Base-by-base conservation (phyloP, 2,113 vertebrate species). In the Apteryx owenii region DNA sequence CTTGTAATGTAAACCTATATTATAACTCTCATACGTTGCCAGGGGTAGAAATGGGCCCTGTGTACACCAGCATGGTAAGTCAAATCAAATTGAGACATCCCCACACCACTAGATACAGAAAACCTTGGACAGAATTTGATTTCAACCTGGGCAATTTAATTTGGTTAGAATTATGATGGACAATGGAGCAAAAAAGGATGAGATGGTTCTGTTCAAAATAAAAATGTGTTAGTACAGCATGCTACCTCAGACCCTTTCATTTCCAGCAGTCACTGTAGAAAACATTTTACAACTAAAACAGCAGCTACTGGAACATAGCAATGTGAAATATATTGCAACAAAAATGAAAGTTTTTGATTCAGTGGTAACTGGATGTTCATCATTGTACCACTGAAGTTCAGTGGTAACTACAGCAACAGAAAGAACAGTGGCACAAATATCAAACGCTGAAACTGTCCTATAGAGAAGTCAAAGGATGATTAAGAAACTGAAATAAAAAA, bases 401-500 rank as follows among this genome's bases (percentile, higher is more conserved):
- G 54, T 90, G 88, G 93, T 90, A 96, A 42, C 11, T 40, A 50
- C 31, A 95, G 71, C 86, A 53, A 48, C 38, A 28, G 50, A 86
- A 82, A 96, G 66, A 86, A 33, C 19, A 38, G 9, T 88, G 77
- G 79, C 65, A 62, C 53, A 75, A 53, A 51, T 88, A 88, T 85
- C 87, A 95, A 93, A 51, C 62, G 20, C 62, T 91, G 61, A 83
- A 75, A 82, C 42, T 65, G 92, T 91, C 89, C 73, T 70, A 86
- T 91, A 80, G 94, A 94, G 95, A 89, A 73, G 69, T 87, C 68
- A 92, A 83, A 94, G 92, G 26, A 44, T 68, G 81, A 87, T 95
- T 92, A 90, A 25, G 69, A 84, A 56, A 69, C 42, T 71, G 53
- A 65, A 38, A 71, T 51, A 86, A 77, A 53, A 68, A 56, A 60